Conservation (phyloP, 1,140 invertebrate genomes). For the Heliothis subflexa region DNA sequence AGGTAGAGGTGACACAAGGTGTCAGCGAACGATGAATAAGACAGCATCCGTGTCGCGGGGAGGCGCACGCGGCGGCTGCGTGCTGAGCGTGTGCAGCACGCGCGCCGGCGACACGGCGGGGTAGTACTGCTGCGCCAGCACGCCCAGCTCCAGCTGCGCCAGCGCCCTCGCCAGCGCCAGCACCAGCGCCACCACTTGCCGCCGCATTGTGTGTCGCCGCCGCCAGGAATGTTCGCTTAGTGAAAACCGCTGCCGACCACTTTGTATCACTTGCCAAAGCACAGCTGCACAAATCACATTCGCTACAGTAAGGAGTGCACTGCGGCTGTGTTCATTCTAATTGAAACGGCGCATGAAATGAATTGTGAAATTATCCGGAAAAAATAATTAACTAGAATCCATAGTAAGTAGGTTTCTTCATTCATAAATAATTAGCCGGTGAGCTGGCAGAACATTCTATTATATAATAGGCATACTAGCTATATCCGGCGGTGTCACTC, state of each 20-base stretch:
- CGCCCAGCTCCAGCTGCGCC: conserved; percentile 12
- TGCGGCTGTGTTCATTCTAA: background rate
- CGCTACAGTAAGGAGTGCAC: background rate
- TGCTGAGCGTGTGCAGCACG: background rate
- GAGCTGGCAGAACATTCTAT: too few species aligned
- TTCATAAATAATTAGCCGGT: too few species aligned
- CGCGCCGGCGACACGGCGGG: background rate
- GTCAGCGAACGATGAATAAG: background rate
- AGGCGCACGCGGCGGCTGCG: background rate
- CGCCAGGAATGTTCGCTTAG: background rate
- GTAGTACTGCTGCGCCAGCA: conserved; percentile 16
- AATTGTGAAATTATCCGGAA: background rate
- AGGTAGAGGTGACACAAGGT: too few species aligned
- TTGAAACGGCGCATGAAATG: background rate
- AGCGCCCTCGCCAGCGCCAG: background rate
- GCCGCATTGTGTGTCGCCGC: background rate
- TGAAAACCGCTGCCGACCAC: background rate
- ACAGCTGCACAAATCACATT: background rate
- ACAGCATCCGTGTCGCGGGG: background rate
- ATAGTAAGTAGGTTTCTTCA: background rate
- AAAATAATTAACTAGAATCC: background rate
- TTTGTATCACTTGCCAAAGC: background rate
- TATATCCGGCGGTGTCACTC: too few species aligned
- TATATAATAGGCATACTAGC: too few species aligned
- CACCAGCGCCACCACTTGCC: background rate